Percentiles rank a stretch among this genome's conserved stretches.
phyloP scores from a whole-genome alignment of 2,888 invertebrate genomes.

The Chrysolina haemoptera region DNA sequence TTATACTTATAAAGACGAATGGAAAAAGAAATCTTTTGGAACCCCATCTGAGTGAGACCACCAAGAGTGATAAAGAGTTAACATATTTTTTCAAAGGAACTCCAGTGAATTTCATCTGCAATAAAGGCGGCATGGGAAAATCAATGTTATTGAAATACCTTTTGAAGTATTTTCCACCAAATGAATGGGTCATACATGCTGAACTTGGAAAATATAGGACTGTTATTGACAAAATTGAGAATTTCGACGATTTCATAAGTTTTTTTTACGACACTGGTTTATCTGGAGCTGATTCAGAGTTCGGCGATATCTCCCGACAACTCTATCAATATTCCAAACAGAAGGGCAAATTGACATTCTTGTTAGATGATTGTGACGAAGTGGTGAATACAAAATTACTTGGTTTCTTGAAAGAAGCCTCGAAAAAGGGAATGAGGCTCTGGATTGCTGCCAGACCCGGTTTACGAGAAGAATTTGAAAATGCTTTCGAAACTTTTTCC shows the following conservation, averaged over 20 bases:
- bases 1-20: neutral
- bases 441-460: slow-evolving; percentile 37
- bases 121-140: slow-evolving; percentile 41
- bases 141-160: slow-evolving; percentile 33
- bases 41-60: neutral
- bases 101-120: slow-evolving; percentile 23
- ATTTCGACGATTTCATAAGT: slow-evolving; percentile 14
- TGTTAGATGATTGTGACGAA: slow-evolving; percentile 40
- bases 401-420: slow-evolving; percentile 25
- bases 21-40: neutral
- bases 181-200: slow-evolving; percentile 34
- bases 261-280: slow-evolving; percentile 24
- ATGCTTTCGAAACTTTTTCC: slow-evolving; percentile 28
- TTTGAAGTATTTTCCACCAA: slow-evolving; percentile 7
- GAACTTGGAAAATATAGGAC: slow-evolving; percentile 26
- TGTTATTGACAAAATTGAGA: slow-evolving; percentile 19
- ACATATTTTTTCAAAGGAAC: neutral
- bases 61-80: neutral
- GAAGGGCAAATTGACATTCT: slow-evolving; percentile 14
- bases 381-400: slow-evolving; percentile 21
- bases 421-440: slow-evolving; percentile 26
- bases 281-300: neutral
- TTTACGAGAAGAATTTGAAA: slow-evolving; percentile 25
- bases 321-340: slow-evolving; percentile 9
- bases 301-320: slow-evolving; percentile 6